Evolutionary conservation across 2,888 invertebrate genomes (phyloP).

Genomic region (Limenitis camilla): DNA sequence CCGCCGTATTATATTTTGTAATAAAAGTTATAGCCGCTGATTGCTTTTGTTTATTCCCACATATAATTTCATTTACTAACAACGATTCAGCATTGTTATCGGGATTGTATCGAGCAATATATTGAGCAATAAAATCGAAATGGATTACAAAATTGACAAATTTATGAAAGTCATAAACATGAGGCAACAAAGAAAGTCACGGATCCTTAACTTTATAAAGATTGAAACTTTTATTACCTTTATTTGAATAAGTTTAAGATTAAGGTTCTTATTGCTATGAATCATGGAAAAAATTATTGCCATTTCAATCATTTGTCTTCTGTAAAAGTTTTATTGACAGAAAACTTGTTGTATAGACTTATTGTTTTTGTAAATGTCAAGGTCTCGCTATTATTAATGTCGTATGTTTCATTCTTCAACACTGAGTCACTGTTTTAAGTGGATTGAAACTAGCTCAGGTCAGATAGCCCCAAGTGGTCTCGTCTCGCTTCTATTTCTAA

Average conservation of each 20-base stretch:
- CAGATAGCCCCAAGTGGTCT: no score
- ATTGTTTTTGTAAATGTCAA: no score
- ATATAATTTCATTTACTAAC: constrained; percentile 17
- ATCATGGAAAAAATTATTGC: no score
- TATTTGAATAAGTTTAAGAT: constrained; percentile 9
- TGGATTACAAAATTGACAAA: constrained; percentile 24
- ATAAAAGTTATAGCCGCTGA: not conserved
- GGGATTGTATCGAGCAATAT: constrained; percentile 9
- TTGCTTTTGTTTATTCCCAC: constrained; percentile 13
- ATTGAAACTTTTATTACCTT: constrained; percentile 14
- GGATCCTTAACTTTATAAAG: constrained; percentile 7
- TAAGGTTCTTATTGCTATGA: not conserved
- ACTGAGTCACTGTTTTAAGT: no score
- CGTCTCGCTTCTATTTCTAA: no score
- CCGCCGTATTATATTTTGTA: no score
- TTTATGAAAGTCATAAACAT: constrained; percentile 21
- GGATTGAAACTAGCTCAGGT: no score
- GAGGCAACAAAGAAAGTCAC: constrained; percentile 14
- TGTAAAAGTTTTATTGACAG: no score
- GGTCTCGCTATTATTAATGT: no score
- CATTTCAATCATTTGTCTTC: no score
- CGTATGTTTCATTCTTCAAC: no score
- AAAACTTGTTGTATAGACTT: no score
- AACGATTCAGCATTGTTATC: constrained; percentile 15
- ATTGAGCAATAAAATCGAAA: constrained; percentile 16